Conservation (phyloP, 2,113 vertebrate genomes). For the Stegastes partitus region DNA sequence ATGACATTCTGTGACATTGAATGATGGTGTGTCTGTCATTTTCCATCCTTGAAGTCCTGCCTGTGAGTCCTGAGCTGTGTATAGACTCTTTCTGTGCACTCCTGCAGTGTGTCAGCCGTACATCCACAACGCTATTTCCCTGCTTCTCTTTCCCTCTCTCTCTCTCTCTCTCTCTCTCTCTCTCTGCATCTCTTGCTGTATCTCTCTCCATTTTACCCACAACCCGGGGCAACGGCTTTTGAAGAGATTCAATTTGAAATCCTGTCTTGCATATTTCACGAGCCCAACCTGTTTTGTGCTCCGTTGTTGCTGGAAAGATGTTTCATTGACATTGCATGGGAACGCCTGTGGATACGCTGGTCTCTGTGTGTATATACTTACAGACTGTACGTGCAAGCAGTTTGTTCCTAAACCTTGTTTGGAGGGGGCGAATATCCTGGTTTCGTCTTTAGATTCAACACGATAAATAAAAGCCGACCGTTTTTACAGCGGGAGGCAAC, state of each 20-base stretch:
- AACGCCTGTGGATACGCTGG: slow-evolving; percentile 43
- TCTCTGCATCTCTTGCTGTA: not conserved
- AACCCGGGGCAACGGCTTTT: slow-evolving; percentile 54
- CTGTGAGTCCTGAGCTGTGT: not conserved
- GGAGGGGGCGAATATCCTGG: not conserved
- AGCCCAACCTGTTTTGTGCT: slow-evolving; percentile 61
- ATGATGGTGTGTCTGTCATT: slow-evolving; percentile 9
- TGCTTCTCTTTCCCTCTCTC: too few relatives aligned
- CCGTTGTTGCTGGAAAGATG: slow-evolving; percentile 51
- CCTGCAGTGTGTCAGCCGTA: slow-evolving; percentile 34
- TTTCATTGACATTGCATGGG: slow-evolving; percentile 44
- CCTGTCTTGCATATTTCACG: slow-evolving; percentile 70
- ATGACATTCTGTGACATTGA: slow-evolving; percentile 31
- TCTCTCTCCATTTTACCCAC: slow-evolving; percentile 61
- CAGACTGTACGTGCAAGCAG: slow-evolving; percentile 32
- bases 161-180: not conserved
- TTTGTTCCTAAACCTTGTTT: slow-evolving; percentile 33
- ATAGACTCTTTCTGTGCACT: slow-evolving; percentile 16
- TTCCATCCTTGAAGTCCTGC: slow-evolving; percentile 32
- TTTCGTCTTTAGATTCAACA: slow-evolving; percentile 41
- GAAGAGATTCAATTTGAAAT: slow-evolving; percentile 69
- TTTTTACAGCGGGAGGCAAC: slow-evolving; percentile 15
- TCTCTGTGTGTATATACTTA: slow-evolving; percentile 23
- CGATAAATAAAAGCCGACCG: slow-evolving; percentile 15
- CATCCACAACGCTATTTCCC: slow-evolving; percentile 44